Conservation (phyloP, 2,113 vertebrate genomes). For the Spilogale gracilis region DNA sequence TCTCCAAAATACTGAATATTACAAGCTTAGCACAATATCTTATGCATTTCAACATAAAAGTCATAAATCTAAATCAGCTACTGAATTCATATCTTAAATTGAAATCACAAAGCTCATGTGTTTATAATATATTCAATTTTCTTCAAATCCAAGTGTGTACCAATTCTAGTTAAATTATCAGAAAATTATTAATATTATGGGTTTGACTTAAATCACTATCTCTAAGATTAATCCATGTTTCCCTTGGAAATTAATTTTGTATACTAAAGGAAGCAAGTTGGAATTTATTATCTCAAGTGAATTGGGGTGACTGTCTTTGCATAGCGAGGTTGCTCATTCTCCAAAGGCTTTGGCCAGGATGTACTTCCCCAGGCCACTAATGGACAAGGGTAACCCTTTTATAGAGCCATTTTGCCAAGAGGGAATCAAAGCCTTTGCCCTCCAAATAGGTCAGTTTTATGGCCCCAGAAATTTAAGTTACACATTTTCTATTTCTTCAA, state of each 20-base stretch:
- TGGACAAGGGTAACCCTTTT: neutral
- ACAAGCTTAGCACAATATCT: constrained; percentile 9
- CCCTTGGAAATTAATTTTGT: constrained; percentile 20
- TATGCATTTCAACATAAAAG: constrained; percentile 30
- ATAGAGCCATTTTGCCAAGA: neutral
- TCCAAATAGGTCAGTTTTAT: neutral
- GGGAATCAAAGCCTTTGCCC: neutral
- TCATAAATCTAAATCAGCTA: neutral
- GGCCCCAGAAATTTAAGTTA: neutral
- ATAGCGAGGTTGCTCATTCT: neutral
- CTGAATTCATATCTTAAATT: constrained; percentile 37
- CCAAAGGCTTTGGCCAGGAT: neutral
- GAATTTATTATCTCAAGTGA: neutral
- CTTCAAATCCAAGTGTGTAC: neutral
- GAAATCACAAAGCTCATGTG: neutral
- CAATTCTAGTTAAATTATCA: constrained; percentile 8
- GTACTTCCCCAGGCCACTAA: neutral
- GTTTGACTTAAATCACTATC: neutral
- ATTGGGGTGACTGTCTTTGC: neutral
- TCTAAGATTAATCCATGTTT: neutral
- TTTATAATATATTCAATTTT: constrained; percentile 9
- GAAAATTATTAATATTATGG: neutral
- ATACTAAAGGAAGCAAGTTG: neutral
- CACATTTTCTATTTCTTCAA: constrained; percentile 27
- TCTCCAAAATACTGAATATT: neutral